Conservation (phyloP, 2,888 invertebrate species). For the Mythimna lalbum region DNA sequence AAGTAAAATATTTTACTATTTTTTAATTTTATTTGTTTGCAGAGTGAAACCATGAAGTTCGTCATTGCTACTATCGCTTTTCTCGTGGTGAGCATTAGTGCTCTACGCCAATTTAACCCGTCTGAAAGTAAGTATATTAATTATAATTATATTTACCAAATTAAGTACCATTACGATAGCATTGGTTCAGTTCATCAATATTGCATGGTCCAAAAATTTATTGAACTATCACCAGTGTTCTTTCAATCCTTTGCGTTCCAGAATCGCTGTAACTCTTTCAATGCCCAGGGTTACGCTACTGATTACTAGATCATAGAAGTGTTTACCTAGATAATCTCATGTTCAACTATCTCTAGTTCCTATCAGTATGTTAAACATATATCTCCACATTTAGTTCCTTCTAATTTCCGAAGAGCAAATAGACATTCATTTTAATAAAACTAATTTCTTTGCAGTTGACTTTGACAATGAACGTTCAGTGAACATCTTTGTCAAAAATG, state of each 20-base stretch:
- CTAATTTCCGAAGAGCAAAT: background rate
- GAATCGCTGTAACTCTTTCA: too few relatives aligned
- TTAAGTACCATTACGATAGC: background rate
- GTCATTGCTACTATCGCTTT: slow-evolving; percentile 64
- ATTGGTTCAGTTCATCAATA: background rate
- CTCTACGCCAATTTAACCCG: slow-evolving; percentile 28
- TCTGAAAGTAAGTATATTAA: slow-evolving; percentile 29
- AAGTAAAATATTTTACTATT: background rate
- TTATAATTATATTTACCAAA: background rate
- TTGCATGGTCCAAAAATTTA: too few relatives aligned
- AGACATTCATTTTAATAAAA: too few relatives aligned
- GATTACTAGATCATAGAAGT: background rate
- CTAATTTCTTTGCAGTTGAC: slow-evolving; percentile 31
- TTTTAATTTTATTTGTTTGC: background rate
- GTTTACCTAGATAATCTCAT: too few relatives aligned
- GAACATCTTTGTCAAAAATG: slow-evolving; percentile 61
- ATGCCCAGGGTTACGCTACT: too few relatives aligned
- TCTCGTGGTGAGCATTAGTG: slow-evolving; percentile 68
- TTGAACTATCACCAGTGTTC: too few relatives aligned
- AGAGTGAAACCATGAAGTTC: slow-evolving; percentile 69
- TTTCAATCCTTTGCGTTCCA: too few relatives aligned
- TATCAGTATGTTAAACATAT: too few relatives aligned
- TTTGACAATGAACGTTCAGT: slow-evolving; percentile 62
- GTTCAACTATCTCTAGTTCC: too few relatives aligned
- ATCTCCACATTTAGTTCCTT: background rate